A percentile compares a stretch with the other conserved stretches of the same genome.
These are phyloP conservation scores for Callitettix versicolor DNA, from an alignment of 1,140 invertebrate species.

Conservation along the genomic window DNA sequence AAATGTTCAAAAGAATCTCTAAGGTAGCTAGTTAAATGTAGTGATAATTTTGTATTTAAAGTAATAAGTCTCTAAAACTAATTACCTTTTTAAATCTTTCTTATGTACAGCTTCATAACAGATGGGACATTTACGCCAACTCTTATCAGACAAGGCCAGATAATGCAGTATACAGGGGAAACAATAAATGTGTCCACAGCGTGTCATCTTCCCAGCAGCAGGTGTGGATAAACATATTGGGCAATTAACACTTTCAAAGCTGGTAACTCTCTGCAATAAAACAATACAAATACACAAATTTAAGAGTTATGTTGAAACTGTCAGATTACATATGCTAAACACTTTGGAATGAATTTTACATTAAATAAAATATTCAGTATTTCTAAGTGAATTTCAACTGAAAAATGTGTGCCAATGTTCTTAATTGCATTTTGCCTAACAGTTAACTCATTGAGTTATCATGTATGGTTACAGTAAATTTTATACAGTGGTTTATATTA, in stretches of 20 bases:
- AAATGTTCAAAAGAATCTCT: too few relatives aligned
- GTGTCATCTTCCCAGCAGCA: slow-evolving; percentile 78
- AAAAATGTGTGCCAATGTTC: too few relatives aligned
- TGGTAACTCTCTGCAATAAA: slow-evolving; percentile 42
- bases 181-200: slow-evolving; percentile 92
- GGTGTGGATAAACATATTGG: slow-evolving; percentile 84
- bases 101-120: slow-evolving; percentile 69
- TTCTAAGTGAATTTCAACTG: too few relatives aligned
- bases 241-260: slow-evolving; percentile 62
- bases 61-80: too few relatives aligned
- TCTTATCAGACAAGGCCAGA: slow-evolving; percentile 68
- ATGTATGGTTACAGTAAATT: too few relatives aligned
- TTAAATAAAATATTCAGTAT: too few relatives aligned
- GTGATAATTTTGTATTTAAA: too few relatives aligned
- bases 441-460: too few relatives aligned
- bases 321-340: not conserved
- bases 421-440: too few relatives aligned
- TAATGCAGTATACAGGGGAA: slow-evolving; percentile 94
- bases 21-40: too few relatives aligned
- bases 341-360: too few relatives aligned
- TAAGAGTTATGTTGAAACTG: not conserved
- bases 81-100: slow-evolving; percentile 69
- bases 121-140: slow-evolving; percentile 73
- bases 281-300: slow-evolving; percentile 14
- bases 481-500: too few relatives aligned